phyloP scores from a whole-genome alignment of 2,797 vertebrate genomes.

The Eospalax fontanierii region DNA sequence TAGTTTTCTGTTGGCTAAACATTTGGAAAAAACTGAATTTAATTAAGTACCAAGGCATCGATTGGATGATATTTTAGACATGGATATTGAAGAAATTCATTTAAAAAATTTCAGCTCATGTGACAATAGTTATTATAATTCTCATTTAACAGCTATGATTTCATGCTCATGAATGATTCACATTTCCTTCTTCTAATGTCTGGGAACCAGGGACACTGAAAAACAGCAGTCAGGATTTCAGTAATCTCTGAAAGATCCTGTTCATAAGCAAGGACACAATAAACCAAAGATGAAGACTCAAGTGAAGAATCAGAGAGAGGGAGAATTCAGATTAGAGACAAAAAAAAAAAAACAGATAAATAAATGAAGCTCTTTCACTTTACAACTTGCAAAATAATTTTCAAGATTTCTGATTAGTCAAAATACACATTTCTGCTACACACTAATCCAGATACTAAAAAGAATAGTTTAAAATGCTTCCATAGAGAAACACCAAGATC shows the following conservation, averaged over 20 bases:
- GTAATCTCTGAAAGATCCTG: not conserved
- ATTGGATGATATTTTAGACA: conserved; percentile 25
- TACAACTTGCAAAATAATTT: not conserved
- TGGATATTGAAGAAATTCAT: not conserved
- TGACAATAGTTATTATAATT: conserved; percentile 46
- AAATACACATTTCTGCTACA: not conserved
- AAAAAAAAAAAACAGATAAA: not conserved
- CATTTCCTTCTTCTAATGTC: not conserved
- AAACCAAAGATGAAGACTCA: not conserved
- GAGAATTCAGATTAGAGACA: not conserved
- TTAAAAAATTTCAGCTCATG: conserved; percentile 28
- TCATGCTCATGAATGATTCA: not conserved
- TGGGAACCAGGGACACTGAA: conserved; percentile 14
- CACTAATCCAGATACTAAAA: not conserved
- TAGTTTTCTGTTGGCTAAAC: conserved; percentile 18
- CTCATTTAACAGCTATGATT: not conserved
- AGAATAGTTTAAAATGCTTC: not conserved
- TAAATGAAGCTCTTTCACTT: not conserved
- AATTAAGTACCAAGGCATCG: conserved; percentile 64
- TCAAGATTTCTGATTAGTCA: not conserved
- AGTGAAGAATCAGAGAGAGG: not conserved
- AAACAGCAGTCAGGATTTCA: not conserved
- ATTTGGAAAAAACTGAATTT: conserved; percentile 47
- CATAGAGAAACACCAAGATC: not conserved
- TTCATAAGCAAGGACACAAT: not conserved